Base-by-base conservation (phyloP, 2,888 invertebrate genomes). In the Scaptomyza flava region DNA sequence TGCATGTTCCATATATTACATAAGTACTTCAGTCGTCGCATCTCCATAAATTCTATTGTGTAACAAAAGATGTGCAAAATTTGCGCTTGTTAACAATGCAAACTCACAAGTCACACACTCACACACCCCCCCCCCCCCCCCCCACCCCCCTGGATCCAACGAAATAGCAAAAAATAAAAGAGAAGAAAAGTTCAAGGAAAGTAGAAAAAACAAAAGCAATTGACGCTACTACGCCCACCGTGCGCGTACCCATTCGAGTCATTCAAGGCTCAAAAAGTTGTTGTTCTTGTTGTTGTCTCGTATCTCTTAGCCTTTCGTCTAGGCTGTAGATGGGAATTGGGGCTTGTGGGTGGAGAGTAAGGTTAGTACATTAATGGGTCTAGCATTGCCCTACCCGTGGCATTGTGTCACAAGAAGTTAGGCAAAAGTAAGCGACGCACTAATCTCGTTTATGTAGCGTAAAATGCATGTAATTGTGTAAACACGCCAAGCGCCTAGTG, bases 371-470 rank as follows among this genome's bases (percentile, higher is more conserved):
- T 61, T 73, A 73, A 73, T 70, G 73, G 70, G 51, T 46, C 66
- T 53, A 45, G 56, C 66, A 56, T 42, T 56, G 70, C 66, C 62
- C 43, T 47, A 57, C 63, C 60, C 72, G 61, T 64, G 61, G 63
- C 72, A 75, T 77, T 68, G 78, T 81, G 78, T 69, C 72, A 83
- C 76, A 77, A 70, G 64, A 77, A 77, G 77, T 77, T 76, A 57
- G 70, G 70, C 76, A 59, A 67, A 72, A 71, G 78, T 70, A 76
- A 83, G 80, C 80, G 76, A 66, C 72, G 82, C 83, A 85, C 80
- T 82, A 84, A 85, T 82, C 82, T 84, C 79, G 83, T 83, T 84
- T 84, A 84, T 86, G 84, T 86, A 83, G 86, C 86, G 81, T 84
- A 83, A 84, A 86, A 84, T 85, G 86, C 79, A 81, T 82, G 82